Evolutionary conservation across 2,113 vertebrate species (phyloP).

Genomic region (Tretioscincus oriximinensis): DNA sequence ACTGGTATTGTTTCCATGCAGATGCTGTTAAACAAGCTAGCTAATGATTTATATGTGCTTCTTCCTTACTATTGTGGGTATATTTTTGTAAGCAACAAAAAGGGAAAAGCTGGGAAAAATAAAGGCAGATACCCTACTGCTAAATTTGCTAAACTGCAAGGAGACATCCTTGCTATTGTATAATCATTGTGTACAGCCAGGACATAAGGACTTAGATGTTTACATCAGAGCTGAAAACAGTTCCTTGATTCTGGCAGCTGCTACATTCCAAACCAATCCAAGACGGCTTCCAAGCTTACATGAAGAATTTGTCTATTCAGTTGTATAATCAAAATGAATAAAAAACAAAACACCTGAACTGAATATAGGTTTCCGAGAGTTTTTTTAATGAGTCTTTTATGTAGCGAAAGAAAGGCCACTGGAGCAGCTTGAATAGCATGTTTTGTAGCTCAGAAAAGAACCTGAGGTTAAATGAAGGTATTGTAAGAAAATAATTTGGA

Average conservation of each 20-base stretch:
- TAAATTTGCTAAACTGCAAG: neutral
- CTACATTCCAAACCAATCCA: neutral
- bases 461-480: too few relatives aligned
- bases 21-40: neutral
- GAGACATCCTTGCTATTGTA: conserved; percentile 3
- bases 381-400: too few relatives aligned
- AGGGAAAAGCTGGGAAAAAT: neutral
- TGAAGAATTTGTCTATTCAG: neutral
- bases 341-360: neutral
- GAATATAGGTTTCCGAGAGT: too few relatives aligned
- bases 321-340: neutral
- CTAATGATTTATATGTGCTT: neutral
- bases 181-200: conserved; percentile 1
- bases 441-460: too few relatives aligned
- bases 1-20: neutral
- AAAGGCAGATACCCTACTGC: neutral
- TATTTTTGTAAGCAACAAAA: conserved; percentile 11
- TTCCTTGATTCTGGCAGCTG: neutral
- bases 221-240: conserved; percentile 7
- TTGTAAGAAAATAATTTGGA: too few relatives aligned
- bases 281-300: neutral
- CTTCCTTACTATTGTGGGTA: neutral
- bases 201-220: conserved; percentile 10
- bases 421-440: too few relatives aligned
- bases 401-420: too few relatives aligned